These are phyloP conservation scores for Paramormyrops kingsleyae DNA, from an alignment of 2,113 vertebrate genomes.

Conservation along the genomic window DNA sequence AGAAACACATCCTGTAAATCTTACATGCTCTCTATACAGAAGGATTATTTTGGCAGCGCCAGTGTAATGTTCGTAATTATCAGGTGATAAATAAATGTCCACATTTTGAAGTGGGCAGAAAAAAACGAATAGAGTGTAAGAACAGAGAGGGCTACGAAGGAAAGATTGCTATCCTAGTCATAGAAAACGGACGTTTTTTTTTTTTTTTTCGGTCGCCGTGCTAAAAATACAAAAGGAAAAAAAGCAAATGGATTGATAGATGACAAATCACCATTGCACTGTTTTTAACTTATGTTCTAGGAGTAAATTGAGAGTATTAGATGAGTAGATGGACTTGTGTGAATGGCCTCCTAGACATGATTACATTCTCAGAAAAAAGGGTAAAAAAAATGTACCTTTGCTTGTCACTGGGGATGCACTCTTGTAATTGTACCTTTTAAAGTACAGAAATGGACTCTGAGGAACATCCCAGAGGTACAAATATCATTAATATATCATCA, in stretches of 20 bases:
- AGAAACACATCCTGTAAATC: not conserved
- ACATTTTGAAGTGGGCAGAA: not conserved
- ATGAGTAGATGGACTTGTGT: not conserved
- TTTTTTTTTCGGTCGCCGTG: not conserved
- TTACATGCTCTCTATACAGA: not conserved
- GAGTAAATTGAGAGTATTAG: not conserved
- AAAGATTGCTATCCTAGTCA: not conserved
- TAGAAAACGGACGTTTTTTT: not conserved
- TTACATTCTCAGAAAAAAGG: too few relatives aligned
- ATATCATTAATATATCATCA: too few relatives aligned
- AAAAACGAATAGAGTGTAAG: not conserved
- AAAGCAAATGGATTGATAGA: not conserved
- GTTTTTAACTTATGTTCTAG: not conserved
- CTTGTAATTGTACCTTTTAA: too few relatives aligned
- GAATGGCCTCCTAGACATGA: not conserved
- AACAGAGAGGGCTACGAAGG: not conserved
- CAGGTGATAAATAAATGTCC: not conserved
- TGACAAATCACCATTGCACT: not conserved
- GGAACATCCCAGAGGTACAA: too few relatives aligned
- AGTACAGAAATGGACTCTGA: too few relatives aligned
- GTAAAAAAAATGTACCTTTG: too few relatives aligned
- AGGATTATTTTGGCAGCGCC: not conserved
- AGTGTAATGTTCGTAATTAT: not conserved
- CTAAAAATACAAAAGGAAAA: not conserved
- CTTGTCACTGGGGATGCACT: too few relatives aligned